Base-by-base conservation (phyloP, 2,113 vertebrate species). In the Carassius auratus region DNA sequence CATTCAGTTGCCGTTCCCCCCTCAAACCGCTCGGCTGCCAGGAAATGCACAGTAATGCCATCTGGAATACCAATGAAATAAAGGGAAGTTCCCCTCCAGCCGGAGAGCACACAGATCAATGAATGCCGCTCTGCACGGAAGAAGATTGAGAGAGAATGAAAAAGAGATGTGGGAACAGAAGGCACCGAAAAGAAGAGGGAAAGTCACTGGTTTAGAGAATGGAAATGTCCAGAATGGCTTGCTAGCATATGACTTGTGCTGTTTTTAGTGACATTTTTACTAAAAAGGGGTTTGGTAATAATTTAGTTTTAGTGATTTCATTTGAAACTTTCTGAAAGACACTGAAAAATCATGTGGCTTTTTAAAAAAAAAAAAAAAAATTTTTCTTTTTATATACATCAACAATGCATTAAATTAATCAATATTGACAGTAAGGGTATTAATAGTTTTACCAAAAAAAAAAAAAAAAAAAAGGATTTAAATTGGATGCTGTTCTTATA, bases 1-100 rank as follows among this genome's bases (percentile, higher is more conserved):
- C 86, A 69, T 88, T 86, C 55, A 71, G 48, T 59, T 57, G 73
- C 71, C 59, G 73, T 62, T 30, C 62, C 38, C 38, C 62, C 52
- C 33, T 66, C 30, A 26, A 84, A 85, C 68, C 23, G 62, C 78
- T 26, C 17, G 0, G 83, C 84, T 91, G 89, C 89, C 91, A 90
- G 91, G 89, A 89, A 91, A 87, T 76, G 86, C 71, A 81, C 85
- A 84, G 85, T 87, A 87, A 86, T 87, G 68, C 81, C 91, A 91
- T 91, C 89, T 92, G 91, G 90, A 90, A 91, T 92, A 84, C 71
- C 86, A 85, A 88, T 89, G 89, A 86, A 91, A 81, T 84, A 86
- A 71, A 62, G 86, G 86, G 86, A 88, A 86, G 85, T 88, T 90
- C 76, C 87, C 90, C 85, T 89, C 79, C 79, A 87, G 80, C 83